phyloP scores from a whole-genome alignment of 2,797 vertebrate species.

The Pseudochirops corinnae region DNA sequence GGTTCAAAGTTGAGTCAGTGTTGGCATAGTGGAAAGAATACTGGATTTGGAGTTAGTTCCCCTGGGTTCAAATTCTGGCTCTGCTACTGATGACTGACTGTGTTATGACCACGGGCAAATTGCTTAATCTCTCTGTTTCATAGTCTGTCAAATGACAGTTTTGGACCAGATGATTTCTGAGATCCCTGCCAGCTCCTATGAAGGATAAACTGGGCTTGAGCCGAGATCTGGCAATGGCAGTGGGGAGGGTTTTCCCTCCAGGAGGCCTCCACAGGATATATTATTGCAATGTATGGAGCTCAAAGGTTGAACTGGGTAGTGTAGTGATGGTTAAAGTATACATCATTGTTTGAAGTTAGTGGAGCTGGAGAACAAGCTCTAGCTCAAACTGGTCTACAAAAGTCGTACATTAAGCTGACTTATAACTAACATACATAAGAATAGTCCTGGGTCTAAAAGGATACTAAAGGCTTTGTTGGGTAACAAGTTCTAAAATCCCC shows the following conservation, averaged over 20 bases:
- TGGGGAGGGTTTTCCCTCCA: neutral
- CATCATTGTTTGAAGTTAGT: neutral
- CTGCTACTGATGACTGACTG: too few relatives aligned
- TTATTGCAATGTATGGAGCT: neutral
- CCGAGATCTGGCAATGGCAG: neutral
- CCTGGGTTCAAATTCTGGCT: neutral
- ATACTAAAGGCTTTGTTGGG: slow-evolving; percentile 11
- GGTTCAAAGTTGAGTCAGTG: neutral
- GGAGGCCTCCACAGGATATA: neutral
- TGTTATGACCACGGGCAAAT: neutral
- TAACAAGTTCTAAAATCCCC: slow-evolving; percentile 16
- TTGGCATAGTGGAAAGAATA: neutral
- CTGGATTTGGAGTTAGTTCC: neutral
- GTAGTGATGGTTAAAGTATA: neutral
- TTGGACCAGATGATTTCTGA: neutral
- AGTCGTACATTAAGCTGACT: neutral
- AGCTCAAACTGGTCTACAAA: neutral
- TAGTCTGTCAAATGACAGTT: neutral
- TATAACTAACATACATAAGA: neutral
- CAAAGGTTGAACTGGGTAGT: slow-evolving; percentile 10
- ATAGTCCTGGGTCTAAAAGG: slow-evolving; percentile 23
- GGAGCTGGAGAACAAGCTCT: neutral
- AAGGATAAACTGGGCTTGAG: neutral
- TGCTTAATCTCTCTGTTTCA: neutral
- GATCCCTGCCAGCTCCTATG: neutral